phyloP scores from a whole-genome alignment of 2,113 vertebrate species.

The Amphiprion ocellaris region DNA sequence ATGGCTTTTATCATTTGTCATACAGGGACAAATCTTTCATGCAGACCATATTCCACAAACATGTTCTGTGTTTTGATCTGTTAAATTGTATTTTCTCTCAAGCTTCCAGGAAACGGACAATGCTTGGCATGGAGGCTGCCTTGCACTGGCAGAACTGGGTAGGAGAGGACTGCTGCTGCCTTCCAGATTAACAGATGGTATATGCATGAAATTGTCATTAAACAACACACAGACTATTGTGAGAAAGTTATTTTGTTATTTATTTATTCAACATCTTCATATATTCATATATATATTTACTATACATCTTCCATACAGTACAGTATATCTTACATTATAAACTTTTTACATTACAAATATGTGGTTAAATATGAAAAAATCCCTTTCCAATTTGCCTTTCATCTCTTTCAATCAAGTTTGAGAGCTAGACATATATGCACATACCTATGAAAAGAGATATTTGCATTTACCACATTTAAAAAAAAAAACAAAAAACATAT shows the following conservation, averaged over 20 bases:
- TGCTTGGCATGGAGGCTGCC: slow-evolving; percentile 95
- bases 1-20: background rate
- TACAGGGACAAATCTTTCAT: background rate
- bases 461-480: slow-evolving; percentile 5
- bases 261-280: slow-evolving; percentile 44
- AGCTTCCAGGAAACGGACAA: slow-evolving; percentile 96
- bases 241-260: slow-evolving; percentile 1
- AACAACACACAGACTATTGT: background rate
- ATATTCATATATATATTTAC: slow-evolving; percentile 36
- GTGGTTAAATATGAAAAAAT: slow-evolving; percentile 23
- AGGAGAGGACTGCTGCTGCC: slow-evolving; percentile 94
- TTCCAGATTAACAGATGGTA: slow-evolving; percentile 91
- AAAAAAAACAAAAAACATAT: background rate
- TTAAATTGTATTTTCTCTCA: slow-evolving; percentile 22
- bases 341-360: slow-evolving; percentile 14
- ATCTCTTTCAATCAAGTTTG: slow-evolving; percentile 4
- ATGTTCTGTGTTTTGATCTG: background rate
- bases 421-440: slow-evolving; percentile 11
- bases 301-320: slow-evolving; percentile 2
- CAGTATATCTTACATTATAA: background rate
- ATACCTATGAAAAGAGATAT: slow-evolving; percentile 4
- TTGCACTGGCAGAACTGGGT: slow-evolving; percentile 95
- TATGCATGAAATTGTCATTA: background rate
- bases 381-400: slow-evolving; percentile 17
- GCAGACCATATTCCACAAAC: background rate